Evolutionary conservation across 2,113 vertebrate species (phyloP).

Genomic region (Lanius collurio): DNA sequence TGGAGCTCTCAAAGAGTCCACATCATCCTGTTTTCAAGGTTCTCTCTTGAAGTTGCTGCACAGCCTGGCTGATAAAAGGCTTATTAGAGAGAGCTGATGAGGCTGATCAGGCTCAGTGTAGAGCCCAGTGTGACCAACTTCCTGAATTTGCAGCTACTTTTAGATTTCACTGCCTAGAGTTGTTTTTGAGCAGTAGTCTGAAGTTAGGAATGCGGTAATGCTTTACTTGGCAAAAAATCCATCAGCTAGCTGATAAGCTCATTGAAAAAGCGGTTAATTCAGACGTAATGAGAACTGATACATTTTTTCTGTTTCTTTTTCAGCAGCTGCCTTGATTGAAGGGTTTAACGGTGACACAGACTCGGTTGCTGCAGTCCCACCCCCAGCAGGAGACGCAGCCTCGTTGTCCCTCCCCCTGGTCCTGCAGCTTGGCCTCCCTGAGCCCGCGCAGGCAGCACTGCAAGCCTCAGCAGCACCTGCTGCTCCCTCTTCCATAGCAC

Average conservation of each 20-base stretch:
- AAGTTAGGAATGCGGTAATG: background rate
- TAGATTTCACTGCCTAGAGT: background rate
- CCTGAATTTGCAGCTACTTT: background rate
- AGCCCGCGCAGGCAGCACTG: constrained; percentile 71
- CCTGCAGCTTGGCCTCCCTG: constrained; percentile 76
- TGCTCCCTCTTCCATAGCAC: constrained; percentile 64
- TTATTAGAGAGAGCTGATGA: background rate
- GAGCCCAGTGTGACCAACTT: background rate
- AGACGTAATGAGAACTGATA: background rate
- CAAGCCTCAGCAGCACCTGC: constrained; percentile 69
- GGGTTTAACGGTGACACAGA: constrained; percentile 78
- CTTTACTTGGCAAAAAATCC: background rate
- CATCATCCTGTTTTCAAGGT: background rate
- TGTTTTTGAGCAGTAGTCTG: background rate
- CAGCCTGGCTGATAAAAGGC: background rate
- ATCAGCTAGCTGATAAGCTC: background rate
- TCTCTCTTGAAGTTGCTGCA: background rate
- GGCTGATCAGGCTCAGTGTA: background rate
- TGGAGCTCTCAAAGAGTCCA: background rate
- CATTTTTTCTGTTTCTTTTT: background rate
- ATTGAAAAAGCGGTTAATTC: background rate
- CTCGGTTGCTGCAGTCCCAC: constrained; percentile 64
- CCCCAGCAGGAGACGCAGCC: constrained; percentile 70
- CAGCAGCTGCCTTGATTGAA: constrained; percentile 83
- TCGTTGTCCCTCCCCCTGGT: constrained; percentile 81